Evolutionary conservation across 2,888 invertebrate genomes (phyloP).

Genomic region (Microchrysa polita): DNA sequence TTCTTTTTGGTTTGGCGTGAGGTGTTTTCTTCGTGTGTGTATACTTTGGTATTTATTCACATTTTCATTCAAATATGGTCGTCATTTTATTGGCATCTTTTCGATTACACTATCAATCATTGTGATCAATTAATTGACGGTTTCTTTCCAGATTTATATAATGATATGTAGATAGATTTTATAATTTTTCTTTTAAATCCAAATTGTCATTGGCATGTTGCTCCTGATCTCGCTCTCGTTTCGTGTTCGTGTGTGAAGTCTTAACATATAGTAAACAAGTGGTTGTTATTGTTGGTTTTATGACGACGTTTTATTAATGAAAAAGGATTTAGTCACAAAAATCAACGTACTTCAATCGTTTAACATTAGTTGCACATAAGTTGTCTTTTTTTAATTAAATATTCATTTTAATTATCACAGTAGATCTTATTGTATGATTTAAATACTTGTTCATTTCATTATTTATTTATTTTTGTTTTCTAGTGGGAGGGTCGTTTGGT

Average conservation of each 20-base stretch:
- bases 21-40: background rate
- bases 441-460: background rate
- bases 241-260: background rate
- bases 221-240: no score
- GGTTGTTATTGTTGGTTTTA: no score
- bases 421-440: conserved; percentile 11
- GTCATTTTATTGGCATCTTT: background rate
- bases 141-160: conserved; percentile 1
- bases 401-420: background rate
- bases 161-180: conserved; percentile 3
- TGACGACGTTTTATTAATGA: background rate
- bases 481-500: background rate
- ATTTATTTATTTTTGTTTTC: no score
- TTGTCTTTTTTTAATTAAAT: background rate
- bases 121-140: background rate
- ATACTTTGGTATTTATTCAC: no score
- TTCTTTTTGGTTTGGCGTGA: no score
- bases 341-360: background rate
- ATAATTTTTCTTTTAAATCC: background rate
- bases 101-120: no score
- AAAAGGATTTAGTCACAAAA: background rate
- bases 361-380: conserved; percentile 11
- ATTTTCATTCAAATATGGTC: background rate
- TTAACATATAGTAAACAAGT: background rate
- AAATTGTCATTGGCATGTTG: no score